These are phyloP conservation scores for Dusona sp. DNA, from an alignment of 2,888 invertebrate genomes.

Conservation along the genomic window DNA sequence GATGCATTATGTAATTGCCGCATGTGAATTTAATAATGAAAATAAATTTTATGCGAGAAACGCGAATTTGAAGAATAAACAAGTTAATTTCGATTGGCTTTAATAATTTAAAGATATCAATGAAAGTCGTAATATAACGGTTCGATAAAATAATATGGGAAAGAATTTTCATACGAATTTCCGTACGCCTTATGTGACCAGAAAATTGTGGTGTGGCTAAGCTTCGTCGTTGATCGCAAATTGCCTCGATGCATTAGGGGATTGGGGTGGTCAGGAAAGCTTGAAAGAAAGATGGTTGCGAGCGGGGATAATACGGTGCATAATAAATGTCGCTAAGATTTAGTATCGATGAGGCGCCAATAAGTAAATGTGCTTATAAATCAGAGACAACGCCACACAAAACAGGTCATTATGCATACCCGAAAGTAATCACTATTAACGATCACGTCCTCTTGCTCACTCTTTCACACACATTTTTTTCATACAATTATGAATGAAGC, in stretches of 20 bases:
- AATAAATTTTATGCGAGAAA: too few species aligned
- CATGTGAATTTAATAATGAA: too few species aligned
- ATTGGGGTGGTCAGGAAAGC: constrained; percentile 17
- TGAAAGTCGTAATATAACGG: neutral
- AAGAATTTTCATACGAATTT: neutral
- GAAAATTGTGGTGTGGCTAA: neutral
- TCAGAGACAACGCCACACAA: constrained; percentile 21
- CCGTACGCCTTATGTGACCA: neutral
- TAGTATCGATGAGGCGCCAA: constrained; percentile 45
- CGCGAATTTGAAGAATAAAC: too few species aligned
- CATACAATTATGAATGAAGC: constrained; percentile 38
- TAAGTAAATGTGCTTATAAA: constrained; percentile 51
- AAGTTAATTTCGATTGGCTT: too few species aligned
- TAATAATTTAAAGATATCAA: neutral
- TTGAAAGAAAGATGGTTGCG: constrained; percentile 21
- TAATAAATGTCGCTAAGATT: constrained; percentile 55
- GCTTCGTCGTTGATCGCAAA: constrained; percentile 4
- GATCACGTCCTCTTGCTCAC: constrained; percentile 18
- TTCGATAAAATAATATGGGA: neutral
- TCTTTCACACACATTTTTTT: neutral
- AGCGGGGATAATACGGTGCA: constrained; percentile 25
- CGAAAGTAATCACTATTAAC: constrained; percentile 62
- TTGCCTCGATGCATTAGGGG: constrained; percentile 37
- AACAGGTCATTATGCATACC: constrained; percentile 24
- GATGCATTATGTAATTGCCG: too few species aligned